Base-by-base conservation (phyloP, 2,888 invertebrate species). In the Catocala nupta region DNA sequence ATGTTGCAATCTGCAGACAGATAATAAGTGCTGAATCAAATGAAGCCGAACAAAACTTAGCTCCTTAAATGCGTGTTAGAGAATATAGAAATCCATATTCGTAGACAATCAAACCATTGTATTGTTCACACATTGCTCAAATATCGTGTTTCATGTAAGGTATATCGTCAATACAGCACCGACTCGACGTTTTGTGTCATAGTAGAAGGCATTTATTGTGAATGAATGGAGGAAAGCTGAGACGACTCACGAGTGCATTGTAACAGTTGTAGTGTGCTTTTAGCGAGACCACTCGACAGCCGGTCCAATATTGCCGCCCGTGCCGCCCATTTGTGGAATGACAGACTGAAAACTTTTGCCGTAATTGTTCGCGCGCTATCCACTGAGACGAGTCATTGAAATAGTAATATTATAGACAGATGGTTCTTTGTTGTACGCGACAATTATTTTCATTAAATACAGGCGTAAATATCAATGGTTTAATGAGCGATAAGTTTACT, bases 271-370 rank as follows among this genome's bases (percentile, higher is more conserved):
- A 71, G 81, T 63, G 73, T 56, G 77, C 83, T 82, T 83, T 82
- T 77, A 81, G 80, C 77, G 69, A 16, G 66, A 66, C 75, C 72
- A 70, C 73, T 77, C 71, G 58, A 51, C 70, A 51, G 68, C 61
- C 61, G 56, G 61, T 70, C 66, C 69, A 68, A 77, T 78, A 70
- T 68, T 73, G 55, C 45, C 72, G 34, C 55, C 66, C 11, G 11
- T n/a, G 43, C n/a, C 72, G 58, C 63, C 76, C 82, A 80, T 81
- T 82, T 80, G 70, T 63, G 62, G 72, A 82, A 81, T 80, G 74
- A 80, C 73, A 55, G 42, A 62, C 54, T 60, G 63, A 63, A 73
- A 76, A 71, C 72, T 71, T 74, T 73, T 65, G 11, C 59, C 53
- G 62, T 76, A 73, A 82, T 79, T 79, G 73, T 74, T 72, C 65